Base-by-base conservation (phyloP, 2,888 invertebrate species). In the Napeogenes sylphis region DNA sequence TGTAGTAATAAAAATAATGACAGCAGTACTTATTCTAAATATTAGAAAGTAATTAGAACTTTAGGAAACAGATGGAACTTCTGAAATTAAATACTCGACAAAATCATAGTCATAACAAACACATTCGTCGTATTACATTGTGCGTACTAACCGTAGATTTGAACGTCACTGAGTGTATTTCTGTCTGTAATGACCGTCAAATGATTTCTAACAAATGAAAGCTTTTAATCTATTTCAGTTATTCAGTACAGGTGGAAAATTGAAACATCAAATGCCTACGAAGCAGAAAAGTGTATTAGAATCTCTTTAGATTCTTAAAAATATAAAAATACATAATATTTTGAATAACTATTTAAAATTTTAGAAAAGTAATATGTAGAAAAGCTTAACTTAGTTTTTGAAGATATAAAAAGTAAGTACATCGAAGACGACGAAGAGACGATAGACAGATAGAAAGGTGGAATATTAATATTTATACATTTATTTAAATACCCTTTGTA, bases 281-380 rank as follows among this genome's bases (percentile, higher is more conserved):
- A 64, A 64, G 59, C 63, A 61, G 66, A 63, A 67, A 69, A 65
- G 59, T 35, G 62, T 56, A 55, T 58, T 66, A 66, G 64, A 64
- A 63, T 55, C 60, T 21, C 55, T 51, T 51, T 60, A 53, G 58
- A 61, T 60, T 21, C 21, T 58, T 58, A 33, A 6, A 42, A 53
- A 56, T 59, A 64, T 8, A 21, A 21, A 21, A 3, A 6, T 38
- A 6, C 8, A 6, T 38, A 2, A 6, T 35, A 35, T 35, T 35
- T 35, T 35, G 1, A 35, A 38, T 38, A 21, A 38, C 3, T 38
- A 38, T 38, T 38, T 38, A 2, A 8, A 38, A 38, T 2, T 38
- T 38, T 38, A 38, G 5, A 38, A 38, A 38, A 38, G 38, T 38
- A 38, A 21, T 21, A 21, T 21, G 21, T 21, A 21, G 21, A 21